phyloP scores from a whole-genome alignment of 2,888 invertebrate species.

The Apodemia zela region DNA sequence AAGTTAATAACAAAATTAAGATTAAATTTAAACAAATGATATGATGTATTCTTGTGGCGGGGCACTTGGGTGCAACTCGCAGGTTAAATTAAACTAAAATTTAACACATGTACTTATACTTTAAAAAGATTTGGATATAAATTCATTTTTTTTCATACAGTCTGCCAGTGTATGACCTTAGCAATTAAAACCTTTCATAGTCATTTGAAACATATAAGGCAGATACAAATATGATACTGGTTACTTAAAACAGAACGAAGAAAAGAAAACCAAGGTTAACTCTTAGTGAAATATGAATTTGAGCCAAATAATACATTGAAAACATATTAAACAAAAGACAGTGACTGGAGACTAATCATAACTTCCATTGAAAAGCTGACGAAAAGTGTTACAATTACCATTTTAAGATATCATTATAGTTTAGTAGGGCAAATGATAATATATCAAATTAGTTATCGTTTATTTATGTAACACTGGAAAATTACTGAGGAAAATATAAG shows the following conservation, averaged over 20 bases:
- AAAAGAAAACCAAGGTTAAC: neutral
- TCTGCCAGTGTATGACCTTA: no score
- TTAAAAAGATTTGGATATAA: no score
- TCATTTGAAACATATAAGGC: neutral
- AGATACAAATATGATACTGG: neutral
- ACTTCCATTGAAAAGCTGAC: neutral
- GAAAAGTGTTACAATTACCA: neutral
- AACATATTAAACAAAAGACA: neutral
- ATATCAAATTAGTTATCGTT: neutral
- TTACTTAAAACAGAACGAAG: neutral
- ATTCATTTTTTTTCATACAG: no score
- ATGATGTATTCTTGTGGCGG: conserved; percentile 79
- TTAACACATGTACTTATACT: conserved; percentile 7
- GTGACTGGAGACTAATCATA: neutral
- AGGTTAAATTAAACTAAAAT: conserved; percentile 26
- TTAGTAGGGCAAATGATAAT: neutral
- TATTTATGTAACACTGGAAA: neutral
- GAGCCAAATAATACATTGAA: neutral
- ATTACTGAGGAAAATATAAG: neutral
- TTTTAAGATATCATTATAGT: neutral
- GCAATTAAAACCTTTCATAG: no score
- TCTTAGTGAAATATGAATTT: neutral
- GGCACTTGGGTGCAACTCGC: conserved; percentile 57
- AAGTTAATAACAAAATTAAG: conserved; percentile 63
- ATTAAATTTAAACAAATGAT: conserved; percentile 79